phyloP scores from a whole-genome alignment of 2,888 invertebrate species.

The Cremastinae sp. region DNA sequence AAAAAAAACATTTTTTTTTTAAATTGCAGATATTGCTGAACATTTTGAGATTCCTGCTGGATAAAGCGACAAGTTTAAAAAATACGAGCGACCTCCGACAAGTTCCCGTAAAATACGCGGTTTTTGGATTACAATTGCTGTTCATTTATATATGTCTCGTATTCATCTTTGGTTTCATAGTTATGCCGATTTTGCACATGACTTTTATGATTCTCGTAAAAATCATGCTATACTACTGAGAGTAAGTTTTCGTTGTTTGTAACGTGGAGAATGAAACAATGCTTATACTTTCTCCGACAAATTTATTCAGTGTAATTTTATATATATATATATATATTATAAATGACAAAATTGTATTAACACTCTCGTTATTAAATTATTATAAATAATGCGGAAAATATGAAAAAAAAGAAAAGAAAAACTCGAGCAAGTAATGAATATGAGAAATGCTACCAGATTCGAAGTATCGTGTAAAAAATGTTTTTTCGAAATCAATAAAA shows the following conservation, averaged over 20 bases:
- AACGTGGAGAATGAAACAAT: constrained; percentile 26
- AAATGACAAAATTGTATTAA: no score
- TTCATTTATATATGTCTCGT: constrained; percentile 72
- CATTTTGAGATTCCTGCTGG: constrained; percentile 73
- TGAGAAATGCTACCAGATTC: no score
- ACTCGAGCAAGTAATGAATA: no score
- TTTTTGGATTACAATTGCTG: constrained; percentile 72
- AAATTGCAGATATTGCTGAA: constrained; percentile 72
- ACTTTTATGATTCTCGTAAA: constrained; percentile 70
- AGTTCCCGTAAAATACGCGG: constrained; percentile 67
- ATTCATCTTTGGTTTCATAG: constrained; percentile 74
- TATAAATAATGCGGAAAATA: no score
- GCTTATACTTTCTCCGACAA: background rate
- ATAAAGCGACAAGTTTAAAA: constrained; percentile 73
- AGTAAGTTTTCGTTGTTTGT: constrained; percentile 1
- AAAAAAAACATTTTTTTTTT: no score
- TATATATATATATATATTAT: background rate
- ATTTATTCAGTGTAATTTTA: background rate
- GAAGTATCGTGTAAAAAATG: no score
- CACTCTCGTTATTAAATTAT: no score
- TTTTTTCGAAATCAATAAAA: no score
- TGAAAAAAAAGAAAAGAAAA: no score
- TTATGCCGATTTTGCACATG: constrained; percentile 74
- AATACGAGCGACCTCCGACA: constrained; percentile 69
- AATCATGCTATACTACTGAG: constrained; percentile 67